Evolutionary conservation across 2,797 vertebrate species (phyloP), one percentile per base, ranked within the genome.

Genomic region (Sebastes ruberrimus): DNA sequence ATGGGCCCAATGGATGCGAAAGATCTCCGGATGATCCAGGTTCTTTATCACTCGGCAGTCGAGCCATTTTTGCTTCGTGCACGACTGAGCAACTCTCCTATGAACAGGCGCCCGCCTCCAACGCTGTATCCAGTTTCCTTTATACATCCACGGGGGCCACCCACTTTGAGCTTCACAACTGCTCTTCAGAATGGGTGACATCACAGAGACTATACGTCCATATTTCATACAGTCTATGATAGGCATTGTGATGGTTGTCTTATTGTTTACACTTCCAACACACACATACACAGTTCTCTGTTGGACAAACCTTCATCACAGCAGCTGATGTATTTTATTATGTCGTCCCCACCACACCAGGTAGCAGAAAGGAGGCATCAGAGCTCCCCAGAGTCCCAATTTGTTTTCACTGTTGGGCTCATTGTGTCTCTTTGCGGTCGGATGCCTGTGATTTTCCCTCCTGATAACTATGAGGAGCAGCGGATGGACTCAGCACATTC

Each of bases 351-450:
- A 49, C 13, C 70, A 60, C 77, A 83, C 27, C 25, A 42, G 30
- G 71, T 65, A 72, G 79, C 59, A 71, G 69, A 76, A 57, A 49
- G 59, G 64, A 83, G 72, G 67, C 46, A 81, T 87, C 71, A 71
- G 10, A 70, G 67, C 74, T 89, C 90, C 85, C 88, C 73, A 25
- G 74, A 74, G 83, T 32, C 73, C 81, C 82, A 91, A 90, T 91
- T 92, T 89, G 82, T 86, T 84, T 84, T 73, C 84, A 84, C 78
- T 59, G 81, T 52, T 85, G 80, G 68, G 73, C 82, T 81, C 78
- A 75, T 80, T 86, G 85, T 88, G 85, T 86, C 76, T 74, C 71
- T 69, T 73, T 84, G 85, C 61, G 28, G 63, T 74, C 6, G 18
- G 85, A 85, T 76, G 76, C 42, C 71, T 80, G 83, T 79, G 76